These are phyloP conservation scores for Eledona agricola DNA, from an alignment of 2,888 invertebrate genomes.

Conservation along the genomic window DNA sequence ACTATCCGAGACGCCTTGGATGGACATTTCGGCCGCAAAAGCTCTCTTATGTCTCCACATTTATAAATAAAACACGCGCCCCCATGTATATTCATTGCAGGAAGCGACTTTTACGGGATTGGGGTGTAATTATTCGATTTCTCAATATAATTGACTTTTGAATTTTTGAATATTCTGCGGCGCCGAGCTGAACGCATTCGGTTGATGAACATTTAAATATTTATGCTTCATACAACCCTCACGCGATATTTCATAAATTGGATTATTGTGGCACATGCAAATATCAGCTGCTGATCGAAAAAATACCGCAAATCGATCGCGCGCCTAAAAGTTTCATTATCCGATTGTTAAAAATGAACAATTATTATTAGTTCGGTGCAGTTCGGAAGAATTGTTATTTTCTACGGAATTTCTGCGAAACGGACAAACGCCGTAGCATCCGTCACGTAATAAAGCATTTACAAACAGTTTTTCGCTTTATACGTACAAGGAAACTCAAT, in stretches of 20 bases:
- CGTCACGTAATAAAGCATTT: too few relatives aligned
- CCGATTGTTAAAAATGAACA: too few relatives aligned
- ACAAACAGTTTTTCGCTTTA: too few relatives aligned
- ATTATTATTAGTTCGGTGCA: too few relatives aligned
- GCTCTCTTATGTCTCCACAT: constrained; percentile 54
- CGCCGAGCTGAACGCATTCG: constrained; percentile 47
- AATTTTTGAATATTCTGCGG: constrained; percentile 55
- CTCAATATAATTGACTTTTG: constrained; percentile 54
- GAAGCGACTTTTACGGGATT: too few relatives aligned
- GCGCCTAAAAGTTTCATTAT: too few relatives aligned
- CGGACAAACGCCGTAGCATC: too few relatives aligned
- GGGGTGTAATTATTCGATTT: too few relatives aligned
- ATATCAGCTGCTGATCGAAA: constrained; percentile 46
- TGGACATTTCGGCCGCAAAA: constrained; percentile 55
- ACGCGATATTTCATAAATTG: constrained; percentile 55
- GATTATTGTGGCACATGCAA: constrained; percentile 54
- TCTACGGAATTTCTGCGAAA: too few relatives aligned
- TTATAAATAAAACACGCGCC: constrained; percentile 55
- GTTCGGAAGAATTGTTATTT: too few relatives aligned
- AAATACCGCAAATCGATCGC: constrained; percentile 1
- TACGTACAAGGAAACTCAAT: too few relatives aligned
- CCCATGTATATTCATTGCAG: constrained; percentile 39
- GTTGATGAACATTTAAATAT: constrained; percentile 55
- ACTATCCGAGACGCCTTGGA: constrained; percentile 55
- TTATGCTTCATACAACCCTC: constrained; percentile 55